Evolutionary conservation across 2,797 vertebrate species (phyloP).

Genomic region (Aeoliscus strigatus): DNA sequence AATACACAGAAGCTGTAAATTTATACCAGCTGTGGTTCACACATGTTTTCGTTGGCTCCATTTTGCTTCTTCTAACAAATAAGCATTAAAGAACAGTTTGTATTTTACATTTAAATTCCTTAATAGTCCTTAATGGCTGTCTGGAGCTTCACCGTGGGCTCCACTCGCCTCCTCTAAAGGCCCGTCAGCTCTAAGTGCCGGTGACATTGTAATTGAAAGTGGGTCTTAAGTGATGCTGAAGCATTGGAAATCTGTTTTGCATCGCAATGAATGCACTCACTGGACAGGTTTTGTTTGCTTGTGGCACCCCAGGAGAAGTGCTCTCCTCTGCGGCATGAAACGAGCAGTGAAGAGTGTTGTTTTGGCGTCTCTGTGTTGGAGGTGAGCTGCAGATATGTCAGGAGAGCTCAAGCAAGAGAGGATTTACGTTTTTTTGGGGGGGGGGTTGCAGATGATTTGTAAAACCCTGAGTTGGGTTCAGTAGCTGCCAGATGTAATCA

Average conservation of each 20-base stretch:
- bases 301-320: conserved; percentile 54
- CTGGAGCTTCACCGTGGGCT: conserved; percentile 58
- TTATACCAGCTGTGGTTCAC: conserved; percentile 35
- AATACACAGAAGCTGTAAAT: conserved; percentile 39
- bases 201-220: conserved; percentile 76
- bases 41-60: conserved; percentile 45
- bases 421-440: conserved; percentile 23
- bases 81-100: conserved; percentile 30
- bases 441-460: no score
- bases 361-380: conserved; percentile 44
- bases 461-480: conserved; percentile 14
- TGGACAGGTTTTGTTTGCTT: conserved; percentile 68
- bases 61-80: conserved; percentile 43
- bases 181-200: conserved; percentile 57
- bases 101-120: conserved; percentile 47
- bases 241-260: conserved; percentile 67
- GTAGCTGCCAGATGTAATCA: conserved; percentile 30
- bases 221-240: conserved; percentile 63
- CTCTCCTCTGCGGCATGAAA: conserved; percentile 58
- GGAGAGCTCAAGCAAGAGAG: conserved; percentile 8
- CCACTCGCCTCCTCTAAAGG: conserved; percentile 51
- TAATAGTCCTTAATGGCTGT: conserved; percentile 48
- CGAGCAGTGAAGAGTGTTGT: conserved; percentile 50
- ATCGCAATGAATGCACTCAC: conserved; percentile 66
- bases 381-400: conserved; percentile 24